These are phyloP conservation scores for Notamacropus eugenii DNA, from an alignment of 2,797 vertebrate species.

Conservation along the genomic window DNA sequence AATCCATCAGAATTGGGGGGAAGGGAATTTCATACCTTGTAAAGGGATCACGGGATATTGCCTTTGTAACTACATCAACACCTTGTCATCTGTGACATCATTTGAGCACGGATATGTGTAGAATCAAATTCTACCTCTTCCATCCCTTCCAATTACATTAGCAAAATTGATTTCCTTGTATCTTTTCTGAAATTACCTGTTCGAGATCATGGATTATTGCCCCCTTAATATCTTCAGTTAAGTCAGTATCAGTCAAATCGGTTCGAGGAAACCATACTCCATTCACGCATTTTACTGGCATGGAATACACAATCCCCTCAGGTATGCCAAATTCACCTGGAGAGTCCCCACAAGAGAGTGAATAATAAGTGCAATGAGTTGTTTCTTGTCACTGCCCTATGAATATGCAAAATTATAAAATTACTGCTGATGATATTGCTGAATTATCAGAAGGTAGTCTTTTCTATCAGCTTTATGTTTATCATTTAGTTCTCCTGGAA, in stretches of 20 bases:
- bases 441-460: not conserved
- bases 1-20: not conserved
- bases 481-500: not conserved
- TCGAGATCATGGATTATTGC: conserved; percentile 84
- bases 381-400: not conserved
- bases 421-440: not conserved
- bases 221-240: conserved; percentile 82
- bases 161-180: not conserved
- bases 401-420: not conserved
- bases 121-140: not conserved
- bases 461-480: not conserved
- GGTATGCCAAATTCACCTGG: conserved; percentile 89
- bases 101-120: not conserved
- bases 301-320: conserved; percentile 89
- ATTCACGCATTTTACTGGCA: conserved; percentile 90
- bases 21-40: not conserved
- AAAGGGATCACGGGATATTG: not conserved
- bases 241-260: conserved; percentile 83
- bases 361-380: not conserved
- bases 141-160: not conserved
- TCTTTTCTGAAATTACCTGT: conserved; percentile 83
- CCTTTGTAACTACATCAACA: not conserved
- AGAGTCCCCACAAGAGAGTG: conserved; percentile 41
- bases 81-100: not conserved
- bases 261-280: conserved; percentile 87